These are phyloP conservation scores for Celastrina argiolus DNA, from an alignment of 2,888 invertebrate genomes.

Conservation along the genomic window DNA sequence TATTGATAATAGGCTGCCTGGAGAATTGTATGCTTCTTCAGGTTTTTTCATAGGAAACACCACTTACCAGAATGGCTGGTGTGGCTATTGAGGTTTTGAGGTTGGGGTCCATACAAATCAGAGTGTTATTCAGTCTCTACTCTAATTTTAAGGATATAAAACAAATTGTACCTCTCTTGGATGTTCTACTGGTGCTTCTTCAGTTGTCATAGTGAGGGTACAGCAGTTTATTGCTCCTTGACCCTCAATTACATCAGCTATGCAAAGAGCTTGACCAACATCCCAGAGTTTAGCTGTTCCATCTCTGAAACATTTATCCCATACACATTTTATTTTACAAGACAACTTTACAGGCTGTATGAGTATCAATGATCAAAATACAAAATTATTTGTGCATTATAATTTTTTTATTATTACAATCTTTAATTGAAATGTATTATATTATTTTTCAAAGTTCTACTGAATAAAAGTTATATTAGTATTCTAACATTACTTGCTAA, in stretches of 20 bases:
- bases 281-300: slow-evolving; percentile 84
- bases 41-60: too few species aligned
- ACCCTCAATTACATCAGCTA: slow-evolving; percentile 71
- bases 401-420: too few species aligned
- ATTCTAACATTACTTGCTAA: slow-evolving; percentile 71
- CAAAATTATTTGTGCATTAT: too few species aligned
- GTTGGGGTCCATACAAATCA: too few species aligned
- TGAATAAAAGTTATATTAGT: neutral
- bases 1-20: too few species aligned
- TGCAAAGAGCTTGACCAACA: slow-evolving; percentile 79
- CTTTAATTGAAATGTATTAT: too few species aligned
- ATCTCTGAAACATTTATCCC: slow-evolving; percentile 66
- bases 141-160: neutral
- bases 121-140: too few species aligned
- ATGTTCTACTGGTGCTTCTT: slow-evolving; percentile 51
- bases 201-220: slow-evolving; percentile 54
- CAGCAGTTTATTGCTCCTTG: slow-evolving; percentile 80
- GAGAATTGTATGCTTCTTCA: too few species aligned
- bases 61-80: too few species aligned
- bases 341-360: neutral
- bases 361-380: too few species aligned
- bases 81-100: too few species aligned
- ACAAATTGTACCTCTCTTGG: slow-evolving; percentile 59
- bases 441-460: too few species aligned
- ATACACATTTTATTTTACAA: neutral